Evolutionary conservation across 2,888 invertebrate genomes (phyloP).

Genomic region (Conus canariensis): DNA sequence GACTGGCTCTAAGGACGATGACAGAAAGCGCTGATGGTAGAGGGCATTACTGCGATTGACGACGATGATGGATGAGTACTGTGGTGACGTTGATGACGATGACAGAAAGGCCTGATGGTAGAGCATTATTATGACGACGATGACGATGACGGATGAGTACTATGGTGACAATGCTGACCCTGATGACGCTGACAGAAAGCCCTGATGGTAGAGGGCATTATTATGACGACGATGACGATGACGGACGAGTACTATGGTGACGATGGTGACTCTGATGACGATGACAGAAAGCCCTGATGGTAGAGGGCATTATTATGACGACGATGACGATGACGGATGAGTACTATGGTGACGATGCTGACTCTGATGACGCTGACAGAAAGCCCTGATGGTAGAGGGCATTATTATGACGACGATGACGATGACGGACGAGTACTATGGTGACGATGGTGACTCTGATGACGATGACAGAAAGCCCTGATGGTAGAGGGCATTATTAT

Average conservation of each 20-base stretch:
- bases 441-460: constrained; percentile 28
- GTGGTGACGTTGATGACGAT: neutral
- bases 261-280: constrained; percentile 41
- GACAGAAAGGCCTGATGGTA: too few relatives aligned
- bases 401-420: constrained; percentile 35
- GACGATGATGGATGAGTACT: constrained; percentile 33
- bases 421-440: too few relatives aligned
- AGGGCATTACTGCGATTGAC: constrained; percentile 54
- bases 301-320: constrained; percentile 41
- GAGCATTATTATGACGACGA: constrained; percentile 31
- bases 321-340: constrained; percentile 36
- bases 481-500: constrained; percentile 51
- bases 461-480: constrained; percentile 45
- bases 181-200: constrained; percentile 51
- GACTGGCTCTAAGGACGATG: constrained; percentile 50
- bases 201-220: constrained; percentile 58
- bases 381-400: constrained; percentile 44
- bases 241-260: neutral
- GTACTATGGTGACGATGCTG: neutral
- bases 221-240: constrained; percentile 47
- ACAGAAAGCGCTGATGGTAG: too few relatives aligned
- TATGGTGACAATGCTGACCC: constrained; percentile 45
- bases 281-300: too few relatives aligned
- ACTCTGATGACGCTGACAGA: neutral
- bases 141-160: neutral